phyloP scores from a whole-genome alignment of 2,888 invertebrate genomes.

The Sympetrum striolatum region DNA sequence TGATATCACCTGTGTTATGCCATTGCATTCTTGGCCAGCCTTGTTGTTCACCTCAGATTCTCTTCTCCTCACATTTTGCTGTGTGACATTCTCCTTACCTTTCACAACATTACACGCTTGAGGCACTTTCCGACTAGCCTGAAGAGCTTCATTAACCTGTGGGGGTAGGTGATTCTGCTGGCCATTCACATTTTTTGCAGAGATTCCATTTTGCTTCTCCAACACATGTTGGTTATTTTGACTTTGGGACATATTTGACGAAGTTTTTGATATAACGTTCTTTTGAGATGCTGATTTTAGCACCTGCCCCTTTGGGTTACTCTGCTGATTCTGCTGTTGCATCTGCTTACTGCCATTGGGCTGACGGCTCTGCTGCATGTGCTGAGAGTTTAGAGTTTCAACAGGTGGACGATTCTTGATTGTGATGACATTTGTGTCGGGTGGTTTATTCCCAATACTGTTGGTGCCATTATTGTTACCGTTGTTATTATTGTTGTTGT shows the following conservation, averaged over 20 bases:
- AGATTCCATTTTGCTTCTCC: background rate
- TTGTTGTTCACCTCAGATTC: background rate
- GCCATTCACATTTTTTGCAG: background rate
- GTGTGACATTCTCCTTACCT: slow-evolving; percentile 21
- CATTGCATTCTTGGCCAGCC: slow-evolving; percentile 3
- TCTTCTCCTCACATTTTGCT: slow-evolving; percentile 6
- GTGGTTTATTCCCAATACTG: background rate
- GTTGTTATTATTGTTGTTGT: slow-evolving; percentile 53
- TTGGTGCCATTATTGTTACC: slow-evolving; percentile 52
- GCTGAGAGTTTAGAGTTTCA: background rate
- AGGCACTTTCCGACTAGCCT: slow-evolving; percentile 34
- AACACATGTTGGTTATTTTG: background rate
- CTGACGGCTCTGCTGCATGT: slow-evolving; percentile 23
- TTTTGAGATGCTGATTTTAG: background rate
- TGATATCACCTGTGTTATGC: slow-evolving; percentile 6
- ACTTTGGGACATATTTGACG: background rate
- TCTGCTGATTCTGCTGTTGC: background rate
- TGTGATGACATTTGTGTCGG: background rate
- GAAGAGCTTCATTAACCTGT: slow-evolving; percentile 10
- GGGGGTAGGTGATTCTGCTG: background rate
- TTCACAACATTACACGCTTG: background rate
- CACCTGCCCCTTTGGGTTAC: background rate
- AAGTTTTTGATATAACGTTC: background rate
- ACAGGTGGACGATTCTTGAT: slow-evolving; percentile 24
- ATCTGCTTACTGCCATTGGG: background rate